These are phyloP conservation scores for Lissocephala sabroskyi DNA, from an alignment of 2,888 invertebrate species.

Conservation along the genomic window DNA sequence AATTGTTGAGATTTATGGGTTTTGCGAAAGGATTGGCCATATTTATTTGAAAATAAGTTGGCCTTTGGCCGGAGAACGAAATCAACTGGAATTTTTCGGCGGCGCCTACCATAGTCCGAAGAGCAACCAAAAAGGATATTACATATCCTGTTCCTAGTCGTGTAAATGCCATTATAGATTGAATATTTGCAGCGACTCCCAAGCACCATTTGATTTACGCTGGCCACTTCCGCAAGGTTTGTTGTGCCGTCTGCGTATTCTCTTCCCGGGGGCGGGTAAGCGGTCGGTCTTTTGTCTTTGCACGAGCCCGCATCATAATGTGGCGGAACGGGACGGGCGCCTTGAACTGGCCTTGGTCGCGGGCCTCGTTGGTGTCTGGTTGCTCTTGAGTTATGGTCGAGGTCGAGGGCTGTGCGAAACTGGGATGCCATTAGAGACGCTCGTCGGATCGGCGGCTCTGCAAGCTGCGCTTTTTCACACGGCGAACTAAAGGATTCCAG, in stretches of 20 bases:
- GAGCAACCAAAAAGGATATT: conserved; percentile 56
- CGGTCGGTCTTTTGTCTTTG: neutral
- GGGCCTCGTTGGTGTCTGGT: no score
- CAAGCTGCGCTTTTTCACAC: conserved; percentile 61
- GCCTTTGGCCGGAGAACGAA: conserved; percentile 6
- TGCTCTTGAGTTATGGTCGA: no score
- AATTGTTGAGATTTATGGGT: conserved; percentile 55
- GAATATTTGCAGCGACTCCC: conserved; percentile 43
- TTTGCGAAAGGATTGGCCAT: conserved; percentile 36
- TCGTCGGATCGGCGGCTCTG: conserved; percentile 30
- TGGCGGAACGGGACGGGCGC: no score
- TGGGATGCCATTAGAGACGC: conserved; percentile 47
- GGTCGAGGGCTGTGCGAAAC: conserved; percentile 36
- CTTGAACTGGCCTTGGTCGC: conserved; percentile 14
- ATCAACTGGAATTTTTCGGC: neutral
- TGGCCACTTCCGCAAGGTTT: conserved; percentile 37
- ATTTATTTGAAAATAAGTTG: conserved; percentile 53
- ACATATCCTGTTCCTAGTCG: conserved; percentile 63
- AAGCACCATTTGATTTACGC: conserved; percentile 49
- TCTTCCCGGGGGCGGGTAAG: neutral
- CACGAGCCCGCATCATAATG: no score
- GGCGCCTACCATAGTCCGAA: neutral
- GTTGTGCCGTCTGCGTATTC: neutral
- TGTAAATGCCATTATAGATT: conserved; percentile 62
- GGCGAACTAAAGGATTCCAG: conserved; percentile 13